Percentiles rank a stretch among this genome's conserved stretches.
phyloP scores from a whole-genome alignment of 2,888 invertebrate genomes.

The Altica lythri region DNA sequence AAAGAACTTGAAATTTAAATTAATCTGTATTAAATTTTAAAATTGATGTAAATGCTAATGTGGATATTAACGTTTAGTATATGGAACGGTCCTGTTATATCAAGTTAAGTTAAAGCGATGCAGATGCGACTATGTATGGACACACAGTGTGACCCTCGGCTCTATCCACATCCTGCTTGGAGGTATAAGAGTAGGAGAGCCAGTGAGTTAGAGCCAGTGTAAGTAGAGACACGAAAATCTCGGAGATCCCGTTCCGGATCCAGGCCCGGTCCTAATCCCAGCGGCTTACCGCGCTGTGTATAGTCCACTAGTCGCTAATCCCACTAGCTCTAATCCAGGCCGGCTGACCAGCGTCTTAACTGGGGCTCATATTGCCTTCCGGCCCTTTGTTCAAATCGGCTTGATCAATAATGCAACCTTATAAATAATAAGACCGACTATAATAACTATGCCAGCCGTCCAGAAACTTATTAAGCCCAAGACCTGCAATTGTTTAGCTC shows the following conservation, averaged over 20 bases:
- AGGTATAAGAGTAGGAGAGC: conserved; percentile 5
- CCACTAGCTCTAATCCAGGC: conserved; percentile 58
- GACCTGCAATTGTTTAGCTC: conserved; percentile 23
- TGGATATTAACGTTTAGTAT: too few species aligned
- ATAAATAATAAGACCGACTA: conserved; percentile 56
- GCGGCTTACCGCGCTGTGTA: conserved; percentile 58
- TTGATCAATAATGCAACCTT: conserved; percentile 60
- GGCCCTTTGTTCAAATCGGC: conserved; percentile 56
- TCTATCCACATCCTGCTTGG: neutral
- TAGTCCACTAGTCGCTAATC: conserved; percentile 60
- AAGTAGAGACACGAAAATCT: conserved; percentile 50
- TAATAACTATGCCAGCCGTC: conserved; percentile 48
- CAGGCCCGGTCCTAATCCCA: conserved; percentile 57
- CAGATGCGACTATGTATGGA: conserved; percentile 13
- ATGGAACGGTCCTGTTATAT: neutral
- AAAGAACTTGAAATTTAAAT: too few species aligned
- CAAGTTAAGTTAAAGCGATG: neutral
- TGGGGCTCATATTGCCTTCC: conserved; percentile 59
- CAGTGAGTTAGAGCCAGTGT: conserved; percentile 18
- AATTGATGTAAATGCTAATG: too few species aligned
- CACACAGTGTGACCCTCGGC: neutral
- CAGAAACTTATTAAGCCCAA: conserved; percentile 27
- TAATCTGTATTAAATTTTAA: too few species aligned
- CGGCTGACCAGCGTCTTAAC: conserved; percentile 60
- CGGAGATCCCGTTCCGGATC: conserved; percentile 56